phyloP scores from a whole-genome alignment of 2,888 invertebrate genomes.

The Osedax frankpressi region DNA sequence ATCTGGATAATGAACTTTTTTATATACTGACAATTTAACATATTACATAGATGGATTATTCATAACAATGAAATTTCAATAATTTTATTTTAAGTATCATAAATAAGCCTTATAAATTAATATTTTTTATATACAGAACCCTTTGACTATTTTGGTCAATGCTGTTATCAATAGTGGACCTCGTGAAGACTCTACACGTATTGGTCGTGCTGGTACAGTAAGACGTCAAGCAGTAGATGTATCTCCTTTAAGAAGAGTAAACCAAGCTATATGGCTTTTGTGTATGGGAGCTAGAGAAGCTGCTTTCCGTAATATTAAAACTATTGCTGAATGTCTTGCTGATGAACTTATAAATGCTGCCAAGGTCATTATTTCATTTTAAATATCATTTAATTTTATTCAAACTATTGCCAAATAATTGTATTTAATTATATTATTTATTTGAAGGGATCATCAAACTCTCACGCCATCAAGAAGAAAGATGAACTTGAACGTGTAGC shows the following conservation, averaged over 20 bases:
- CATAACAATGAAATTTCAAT: too few species aligned
- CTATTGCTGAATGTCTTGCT: slow-evolving; percentile 97
- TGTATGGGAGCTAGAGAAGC: slow-evolving; percentile 98
- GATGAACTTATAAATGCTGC: slow-evolving; percentile 99
- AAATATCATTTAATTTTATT: neutral
- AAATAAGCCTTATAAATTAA: neutral
- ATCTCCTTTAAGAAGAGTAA: slow-evolving; percentile 90
- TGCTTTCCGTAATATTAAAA: slow-evolving; percentile 98
- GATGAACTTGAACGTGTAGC: slow-evolving; percentile 99
- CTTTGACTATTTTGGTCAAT: slow-evolving; percentile 70
- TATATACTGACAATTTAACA: neutral
- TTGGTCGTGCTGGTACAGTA: slow-evolving; percentile 99
- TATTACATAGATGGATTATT: too few species aligned
- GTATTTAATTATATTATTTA: slow-evolving; percentile 8
- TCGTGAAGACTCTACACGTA: slow-evolving; percentile 97
- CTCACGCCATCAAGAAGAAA: slow-evolving; percentile 99
- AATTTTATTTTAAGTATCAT: neutral
- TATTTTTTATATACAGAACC: slow-evolving; percentile 49
- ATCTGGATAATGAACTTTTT: neutral
- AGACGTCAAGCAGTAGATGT: slow-evolving; percentile 98
- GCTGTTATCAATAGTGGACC: slow-evolving; percentile 98
- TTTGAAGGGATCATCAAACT: slow-evolving; percentile 84
- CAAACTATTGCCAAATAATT: neutral
- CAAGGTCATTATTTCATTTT: slow-evolving; percentile 54
- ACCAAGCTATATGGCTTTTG: slow-evolving; percentile 97